These are phyloP conservation scores for Aplysina aerophoba DNA, from an alignment of 37 sponge, comb jelly and placozoan genomes.

Conservation along the genomic window DNA sequence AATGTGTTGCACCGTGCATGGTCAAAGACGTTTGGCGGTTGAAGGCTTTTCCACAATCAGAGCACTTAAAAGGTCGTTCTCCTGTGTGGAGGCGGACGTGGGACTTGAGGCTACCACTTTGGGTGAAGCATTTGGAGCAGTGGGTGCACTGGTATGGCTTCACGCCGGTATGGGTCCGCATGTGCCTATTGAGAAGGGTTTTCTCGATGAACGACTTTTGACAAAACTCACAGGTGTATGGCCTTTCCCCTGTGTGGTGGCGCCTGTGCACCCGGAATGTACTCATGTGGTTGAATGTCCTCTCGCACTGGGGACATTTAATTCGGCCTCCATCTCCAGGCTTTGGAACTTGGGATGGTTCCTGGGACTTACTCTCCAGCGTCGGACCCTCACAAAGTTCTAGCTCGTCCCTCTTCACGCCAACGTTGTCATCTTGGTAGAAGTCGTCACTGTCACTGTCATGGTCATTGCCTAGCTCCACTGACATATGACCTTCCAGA, in stretches of 20 bases:
- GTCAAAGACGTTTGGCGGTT: constrained; percentile 20
- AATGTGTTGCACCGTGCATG: constrained; percentile 29
- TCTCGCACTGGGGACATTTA: background rate
- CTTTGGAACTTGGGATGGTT: no score
- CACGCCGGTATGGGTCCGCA: constrained; percentile 42
- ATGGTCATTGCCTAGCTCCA: background rate
- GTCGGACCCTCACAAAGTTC: background rate
- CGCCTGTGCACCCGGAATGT: constrained; percentile 31
- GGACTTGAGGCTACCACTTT: constrained; percentile 15
- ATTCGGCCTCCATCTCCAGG: no score
- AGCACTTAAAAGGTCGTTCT: constrained; percentile 36
- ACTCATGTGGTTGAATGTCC: constrained; percentile 1
- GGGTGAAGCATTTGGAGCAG: constrained; percentile 32
- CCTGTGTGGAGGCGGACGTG: constrained; percentile 42
- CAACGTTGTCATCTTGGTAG: background rate
- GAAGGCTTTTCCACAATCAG: constrained; percentile 22
- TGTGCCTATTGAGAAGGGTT: constrained; percentile 36
- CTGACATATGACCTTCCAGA: background rate
- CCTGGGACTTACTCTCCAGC: background rate
- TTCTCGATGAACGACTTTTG: constrained; percentile 39
- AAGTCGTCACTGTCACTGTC: constrained; percentile 14
- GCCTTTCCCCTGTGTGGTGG: constrained; percentile 37
- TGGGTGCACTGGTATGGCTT: constrained; percentile 44
- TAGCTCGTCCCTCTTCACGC: background rate
- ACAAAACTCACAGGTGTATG: constrained; percentile 36